A percentile compares a stretch with the other conserved stretches of the same genome.
Conservation (phyloP, 2,113 vertebrate species). For the human region GRCh38 chr12:77785501-77786000, state of each 20-base stretch:
- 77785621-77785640: not conserved
- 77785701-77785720: not conserved
- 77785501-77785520: not conserved
- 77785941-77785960: constrained; percentile 6
- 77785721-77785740: not conserved
- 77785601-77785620: not conserved
- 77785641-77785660: not conserved
- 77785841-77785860: not conserved
- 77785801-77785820: not conserved
- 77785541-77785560: not conserved
- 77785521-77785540: not conserved
- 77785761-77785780: not conserved
- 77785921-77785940: not conserved
- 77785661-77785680: not conserved
- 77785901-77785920: not conserved
- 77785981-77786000: constrained; percentile 49
- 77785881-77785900: not conserved
- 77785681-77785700: not conserved
- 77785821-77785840: not conserved
- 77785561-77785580: not conserved
- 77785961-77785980: not conserved
- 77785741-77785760: not conserved
- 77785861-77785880: not conserved
- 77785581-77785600: not conserved
- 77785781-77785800: not conserved